Evolutionary conservation across 2,113 vertebrate genomes (phyloP).

Genomic region (Entomyzon cyanotis): DNA sequence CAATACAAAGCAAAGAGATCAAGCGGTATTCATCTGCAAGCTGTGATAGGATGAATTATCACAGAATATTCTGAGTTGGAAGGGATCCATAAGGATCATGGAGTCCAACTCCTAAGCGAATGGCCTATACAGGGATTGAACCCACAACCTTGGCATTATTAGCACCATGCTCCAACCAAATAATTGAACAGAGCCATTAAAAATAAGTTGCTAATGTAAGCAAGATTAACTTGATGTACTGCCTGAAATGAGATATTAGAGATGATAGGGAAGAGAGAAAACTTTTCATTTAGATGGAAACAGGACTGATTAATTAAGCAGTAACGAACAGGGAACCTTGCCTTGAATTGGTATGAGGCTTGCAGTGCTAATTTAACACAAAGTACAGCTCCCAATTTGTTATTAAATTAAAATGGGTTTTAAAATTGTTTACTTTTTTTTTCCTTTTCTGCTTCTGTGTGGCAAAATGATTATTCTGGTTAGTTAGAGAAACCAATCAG

Average conservation of each 20-base stretch:
- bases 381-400: slow-evolving; percentile 61
- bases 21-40: neutral
- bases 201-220: slow-evolving; percentile 65
- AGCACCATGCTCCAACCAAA: neutral
- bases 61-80: neutral
- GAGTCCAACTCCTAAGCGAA: neutral
- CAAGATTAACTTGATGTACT: slow-evolving; percentile 64
- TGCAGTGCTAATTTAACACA: slow-evolving; percentile 36
- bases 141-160: neutral
- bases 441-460: slow-evolving; percentile 29
- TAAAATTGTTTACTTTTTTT: slow-evolving; percentile 51
- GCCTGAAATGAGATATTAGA: slow-evolving; percentile 66
- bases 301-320: slow-evolving; percentile 66
- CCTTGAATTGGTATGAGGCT: slow-evolving; percentile 49
- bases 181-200: slow-evolving; percentile 34
- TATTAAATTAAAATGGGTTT: slow-evolving; percentile 68
- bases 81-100: neutral
- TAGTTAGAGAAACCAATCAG: slow-evolving; percentile 57
- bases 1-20: neutral
- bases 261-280: slow-evolving; percentile 62
- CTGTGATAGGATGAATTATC: neutral
- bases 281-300: slow-evolving; percentile 59
- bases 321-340: slow-evolving; percentile 56
- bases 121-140: neutral
- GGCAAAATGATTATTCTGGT: slow-evolving; percentile 66